Evolutionary conservation across 2,888 invertebrate species (phyloP).

Genomic region (Conops quadrifasciatus): DNA sequence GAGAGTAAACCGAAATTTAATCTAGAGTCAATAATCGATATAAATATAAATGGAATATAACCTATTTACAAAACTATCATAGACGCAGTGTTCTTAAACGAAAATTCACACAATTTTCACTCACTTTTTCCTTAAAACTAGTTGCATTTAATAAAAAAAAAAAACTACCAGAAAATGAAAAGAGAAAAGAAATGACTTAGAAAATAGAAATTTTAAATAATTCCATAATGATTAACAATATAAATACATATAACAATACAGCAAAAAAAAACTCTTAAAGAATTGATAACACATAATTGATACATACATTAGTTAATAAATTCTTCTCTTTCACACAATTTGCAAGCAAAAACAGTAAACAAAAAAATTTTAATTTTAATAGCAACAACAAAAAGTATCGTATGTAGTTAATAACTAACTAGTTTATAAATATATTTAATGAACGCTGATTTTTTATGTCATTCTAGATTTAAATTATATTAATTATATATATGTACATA

Average conservation of each 20-base stretch:
- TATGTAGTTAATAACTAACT: slow-evolving; percentile 43
- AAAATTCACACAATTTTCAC: too few relatives aligned
- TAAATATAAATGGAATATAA: too few relatives aligned
- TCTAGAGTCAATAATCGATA: too few relatives aligned
- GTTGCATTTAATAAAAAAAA: slow-evolving; percentile 54
- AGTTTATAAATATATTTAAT: slow-evolving; percentile 47
- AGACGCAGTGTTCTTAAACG: too few relatives aligned
- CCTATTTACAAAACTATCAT: too few relatives aligned
- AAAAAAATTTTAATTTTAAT: slow-evolving; percentile 37
- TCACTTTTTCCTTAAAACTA: slow-evolving; percentile 55
- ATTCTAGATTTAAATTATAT: slow-evolving; percentile 54
- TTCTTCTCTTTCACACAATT: slow-evolving; percentile 41
- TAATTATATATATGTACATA: slow-evolving; percentile 51
- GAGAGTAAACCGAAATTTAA: too few relatives aligned
- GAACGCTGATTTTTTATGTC: slow-evolving; percentile 62
- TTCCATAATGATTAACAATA: slow-evolving; percentile 30
- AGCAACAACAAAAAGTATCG: slow-evolving; percentile 21
- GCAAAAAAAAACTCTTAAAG: not conserved
- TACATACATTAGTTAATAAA: slow-evolving; percentile 12
- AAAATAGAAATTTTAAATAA: slow-evolving; percentile 53
- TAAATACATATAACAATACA: slow-evolving; percentile 9
- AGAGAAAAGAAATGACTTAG: slow-evolving; percentile 57
- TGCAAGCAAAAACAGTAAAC: slow-evolving; percentile 21
- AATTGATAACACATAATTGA: slow-evolving; percentile 23
- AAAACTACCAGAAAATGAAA: slow-evolving; percentile 27